Base-by-base conservation (phyloP, 2,888 invertebrate genomes). In the Tuta absoluta region DNA sequence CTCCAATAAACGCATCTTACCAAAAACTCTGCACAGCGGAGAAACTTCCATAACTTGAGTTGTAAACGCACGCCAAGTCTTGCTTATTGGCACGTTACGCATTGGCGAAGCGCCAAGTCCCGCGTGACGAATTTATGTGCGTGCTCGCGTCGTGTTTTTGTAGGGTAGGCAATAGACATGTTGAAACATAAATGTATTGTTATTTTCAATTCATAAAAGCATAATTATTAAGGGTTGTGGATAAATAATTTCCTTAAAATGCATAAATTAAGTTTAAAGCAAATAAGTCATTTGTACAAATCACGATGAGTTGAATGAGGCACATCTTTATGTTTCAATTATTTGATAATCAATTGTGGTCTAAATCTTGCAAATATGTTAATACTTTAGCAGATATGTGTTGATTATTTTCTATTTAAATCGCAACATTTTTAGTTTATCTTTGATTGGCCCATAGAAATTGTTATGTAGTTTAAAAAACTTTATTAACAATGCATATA, bases 101-200 rank as follows among this genome's bases (percentile, higher is more conserved):
- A 72, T 72, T 87, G 87, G 87, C 85, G 5, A 4, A 21, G 17
- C 63, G 82, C 87, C 87, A 86, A 78, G 62, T 68, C 73, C 70
- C 69, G 76, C 37, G 69, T 87, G 86, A 87, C 74, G 85, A 82
- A 87, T 87, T 87, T 86, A 87, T 87, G 80, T 82, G 80, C 78
- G 81, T 81, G 75, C 62, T 38, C 19, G 60, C 60, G 56, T 56
- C 56, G 2, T 56, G 56, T 56, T 24, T 56, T 56, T 56, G 56
- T 56, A 56, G 23, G 24, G 56, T 24, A n/a, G 23, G 38, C 38
- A 59, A 28, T 24, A n/a, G 23, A 21, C 38, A 37, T n/a, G 14
- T 12, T 59, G 17, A 33, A 56, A n/a, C 33, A 56, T 33, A 56
- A 56, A 56, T 56, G 1, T 33, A 56, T 56, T 56, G 56, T 56